Evolutionary conservation across 1,140 invertebrate species (phyloP).

Genomic region (Homalodisca vitripennis): DNA sequence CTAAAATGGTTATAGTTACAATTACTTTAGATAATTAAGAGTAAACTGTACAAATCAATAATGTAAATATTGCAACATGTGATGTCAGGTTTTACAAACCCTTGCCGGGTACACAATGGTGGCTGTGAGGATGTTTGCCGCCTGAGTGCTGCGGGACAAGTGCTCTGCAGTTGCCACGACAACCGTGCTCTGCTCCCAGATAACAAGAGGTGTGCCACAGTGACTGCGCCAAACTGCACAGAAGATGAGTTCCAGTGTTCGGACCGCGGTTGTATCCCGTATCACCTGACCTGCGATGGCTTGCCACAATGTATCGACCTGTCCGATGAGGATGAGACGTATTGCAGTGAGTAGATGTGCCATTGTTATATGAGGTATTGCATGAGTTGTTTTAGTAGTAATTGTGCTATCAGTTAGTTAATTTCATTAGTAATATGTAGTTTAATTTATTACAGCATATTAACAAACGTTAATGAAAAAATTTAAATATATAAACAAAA

Average conservation of each 20-base stretch:
- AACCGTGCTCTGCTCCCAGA: constrained; percentile 54
- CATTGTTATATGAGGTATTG: too few relatives aligned
- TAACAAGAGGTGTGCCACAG: constrained; percentile 54
- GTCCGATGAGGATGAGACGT: constrained; percentile 65
- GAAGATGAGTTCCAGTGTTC: constrained; percentile 53
- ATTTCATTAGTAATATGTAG: too few relatives aligned
- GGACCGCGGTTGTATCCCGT: constrained; percentile 69
- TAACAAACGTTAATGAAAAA: too few relatives aligned
- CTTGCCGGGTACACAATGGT: constrained; percentile 68
- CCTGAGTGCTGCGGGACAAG: constrained; percentile 55
- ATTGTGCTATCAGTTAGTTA: too few relatives aligned
- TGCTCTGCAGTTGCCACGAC: constrained; percentile 61
- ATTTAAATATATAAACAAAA: too few relatives aligned
- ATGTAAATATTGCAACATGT: neutral
- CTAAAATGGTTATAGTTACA: too few relatives aligned
- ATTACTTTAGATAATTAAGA: too few relatives aligned
- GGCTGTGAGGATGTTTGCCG: constrained; percentile 72
- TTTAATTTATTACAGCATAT: too few relatives aligned
- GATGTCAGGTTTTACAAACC: constrained; percentile 56
- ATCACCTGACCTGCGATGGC: constrained; percentile 74
- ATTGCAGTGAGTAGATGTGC: constrained; percentile 38
- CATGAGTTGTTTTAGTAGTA: too few relatives aligned
- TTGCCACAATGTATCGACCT: constrained; percentile 68
- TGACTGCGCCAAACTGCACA: constrained; percentile 42
- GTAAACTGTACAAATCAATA: too few relatives aligned